Evolutionary conservation across 2,888 invertebrate genomes (phyloP).

Genomic region (Nymphalis urticae): DNA sequence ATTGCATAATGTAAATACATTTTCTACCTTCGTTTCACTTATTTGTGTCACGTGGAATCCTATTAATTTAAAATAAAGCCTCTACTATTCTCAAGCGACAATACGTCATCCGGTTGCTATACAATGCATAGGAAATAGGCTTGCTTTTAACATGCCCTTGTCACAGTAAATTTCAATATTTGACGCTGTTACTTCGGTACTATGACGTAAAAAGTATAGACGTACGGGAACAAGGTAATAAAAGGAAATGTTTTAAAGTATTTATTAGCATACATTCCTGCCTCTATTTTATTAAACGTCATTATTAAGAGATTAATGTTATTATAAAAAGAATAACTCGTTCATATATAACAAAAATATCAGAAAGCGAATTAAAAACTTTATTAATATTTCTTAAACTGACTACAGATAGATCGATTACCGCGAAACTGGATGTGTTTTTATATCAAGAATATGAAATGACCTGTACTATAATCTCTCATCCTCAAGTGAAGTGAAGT

Average conservation of each 20-base stretch:
- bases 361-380: too few species aligned
- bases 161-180: conserved; percentile 44
- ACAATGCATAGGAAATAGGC: conserved; percentile 48
- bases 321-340: too few species aligned
- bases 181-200: conserved; percentile 38
- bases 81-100: conserved; percentile 38
- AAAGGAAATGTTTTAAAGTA: not conserved
- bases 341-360: too few species aligned
- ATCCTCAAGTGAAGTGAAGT: too few species aligned
- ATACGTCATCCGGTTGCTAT: conserved; percentile 45
- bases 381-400: too few species aligned
- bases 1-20: conserved; percentile 19
- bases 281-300: too few species aligned
- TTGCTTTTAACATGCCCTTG: conserved; percentile 28
- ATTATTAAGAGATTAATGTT: too few species aligned
- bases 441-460: too few species aligned
- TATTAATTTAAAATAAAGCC: conserved; percentile 44
- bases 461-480: too few species aligned
- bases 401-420: too few species aligned
- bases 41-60: conserved; percentile 30
- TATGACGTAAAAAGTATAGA: not conserved
- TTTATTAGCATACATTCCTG: too few species aligned
- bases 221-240: not conserved
- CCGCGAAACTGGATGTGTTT: too few species aligned
- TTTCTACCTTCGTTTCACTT: conserved; percentile 27